Percentiles rank a stretch among this genome's conserved stretches.
Evolutionary conservation across 2,113 vertebrate genomes (phyloP).

Genomic region (Amphilophus citrinellus): DNA sequence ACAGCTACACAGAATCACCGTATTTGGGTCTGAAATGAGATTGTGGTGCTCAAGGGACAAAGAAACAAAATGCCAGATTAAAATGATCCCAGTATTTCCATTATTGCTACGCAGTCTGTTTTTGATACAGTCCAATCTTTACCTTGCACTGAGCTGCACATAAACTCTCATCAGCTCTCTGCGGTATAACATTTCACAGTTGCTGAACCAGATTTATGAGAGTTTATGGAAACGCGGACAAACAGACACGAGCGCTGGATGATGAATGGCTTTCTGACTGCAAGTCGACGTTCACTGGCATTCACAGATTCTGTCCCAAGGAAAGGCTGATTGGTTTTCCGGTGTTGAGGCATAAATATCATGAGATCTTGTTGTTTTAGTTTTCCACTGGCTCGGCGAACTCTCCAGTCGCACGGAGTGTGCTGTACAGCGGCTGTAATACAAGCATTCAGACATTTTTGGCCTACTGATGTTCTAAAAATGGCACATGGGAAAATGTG

Average conservation of each 20-base stretch:
- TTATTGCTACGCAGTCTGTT: background rate
- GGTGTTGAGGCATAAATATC: slow-evolving; percentile 33
- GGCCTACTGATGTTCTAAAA: slow-evolving; percentile 10
- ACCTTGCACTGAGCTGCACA: background rate
- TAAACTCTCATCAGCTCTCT: background rate
- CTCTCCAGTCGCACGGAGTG: slow-evolving; percentile 10
- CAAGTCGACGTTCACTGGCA: slow-evolving; percentile 16
- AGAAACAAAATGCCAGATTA: background rate
- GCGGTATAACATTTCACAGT: slow-evolving; percentile 4
- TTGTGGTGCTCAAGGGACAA: background rate
- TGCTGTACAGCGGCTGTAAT: slow-evolving; percentile 12
- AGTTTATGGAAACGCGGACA: slow-evolving; percentile 32
- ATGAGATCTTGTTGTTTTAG: slow-evolving; percentile 34
- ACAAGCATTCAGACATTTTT: slow-evolving; percentile 32
- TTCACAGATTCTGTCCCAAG: slow-evolving; percentile 10
- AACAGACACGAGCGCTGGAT: background rate
- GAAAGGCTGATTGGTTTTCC: slow-evolving; percentile 61
- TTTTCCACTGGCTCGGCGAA: slow-evolving; percentile 42
- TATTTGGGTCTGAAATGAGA: slow-evolving; percentile 3
- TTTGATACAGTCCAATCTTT: background rate
- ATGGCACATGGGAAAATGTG: slow-evolving; percentile 9
- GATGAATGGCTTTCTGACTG: slow-evolving; percentile 35
- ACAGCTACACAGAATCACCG: background rate
- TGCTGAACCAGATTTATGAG: slow-evolving; percentile 4
- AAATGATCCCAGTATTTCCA: background rate